Evolutionary conservation across 2,888 invertebrate genomes (phyloP).

Genomic region (Ormyrus nitidulus): DNA sequence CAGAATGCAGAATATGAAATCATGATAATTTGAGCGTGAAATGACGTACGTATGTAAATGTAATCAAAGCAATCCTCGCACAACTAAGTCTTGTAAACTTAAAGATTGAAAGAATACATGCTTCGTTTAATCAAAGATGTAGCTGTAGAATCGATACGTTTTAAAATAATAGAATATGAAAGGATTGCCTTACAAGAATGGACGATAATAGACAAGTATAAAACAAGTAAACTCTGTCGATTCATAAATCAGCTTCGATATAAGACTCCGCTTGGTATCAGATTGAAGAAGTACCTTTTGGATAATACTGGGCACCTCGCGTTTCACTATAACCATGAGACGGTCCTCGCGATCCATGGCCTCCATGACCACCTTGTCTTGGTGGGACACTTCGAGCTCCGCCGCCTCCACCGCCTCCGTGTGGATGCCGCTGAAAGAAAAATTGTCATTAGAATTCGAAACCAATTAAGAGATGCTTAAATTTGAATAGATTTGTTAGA

Average conservation of each 20-base stretch:
- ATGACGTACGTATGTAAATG: no score
- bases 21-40: constrained; percentile 7
- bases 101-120: no score
- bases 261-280: constrained; percentile 52
- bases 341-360: constrained; percentile 77
- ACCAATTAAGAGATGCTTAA: no score
- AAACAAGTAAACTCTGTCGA: constrained; percentile 29
- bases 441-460: background rate
- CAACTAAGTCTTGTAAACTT: no score
- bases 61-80: no score
- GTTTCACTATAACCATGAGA: constrained; percentile 84
- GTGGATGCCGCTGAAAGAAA: constrained; percentile 74
- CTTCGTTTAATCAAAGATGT: no score
- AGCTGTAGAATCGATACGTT: no score
- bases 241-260: constrained; percentile 13
- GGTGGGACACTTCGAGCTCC: constrained; percentile 70
- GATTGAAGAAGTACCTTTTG: constrained; percentile 79
- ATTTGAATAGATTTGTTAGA: background rate
- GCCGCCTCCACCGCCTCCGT: constrained; percentile 67
- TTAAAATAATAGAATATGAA: no score
- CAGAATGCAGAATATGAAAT: background rate
- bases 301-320: constrained; percentile 83
- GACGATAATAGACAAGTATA: background rate
- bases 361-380: constrained; percentile 65
- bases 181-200: no score